Conservation (phyloP, 2,113 vertebrate genomes). For the Anser cygnoides region DNA sequence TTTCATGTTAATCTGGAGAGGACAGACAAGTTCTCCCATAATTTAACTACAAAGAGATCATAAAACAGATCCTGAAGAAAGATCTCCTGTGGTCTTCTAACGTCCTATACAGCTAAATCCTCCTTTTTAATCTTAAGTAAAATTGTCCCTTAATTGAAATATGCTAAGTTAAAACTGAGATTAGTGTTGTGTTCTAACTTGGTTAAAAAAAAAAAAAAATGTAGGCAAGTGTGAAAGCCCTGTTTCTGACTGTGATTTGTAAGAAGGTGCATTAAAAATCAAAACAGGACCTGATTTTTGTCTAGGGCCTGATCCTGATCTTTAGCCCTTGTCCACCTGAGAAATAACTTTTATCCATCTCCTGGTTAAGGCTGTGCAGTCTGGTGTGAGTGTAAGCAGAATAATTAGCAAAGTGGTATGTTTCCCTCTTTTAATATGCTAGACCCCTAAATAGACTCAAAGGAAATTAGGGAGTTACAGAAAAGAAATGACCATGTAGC, state of each 20-base stretch:
- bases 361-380: neutral
- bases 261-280: neutral
- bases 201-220: neutral
- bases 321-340: neutral
- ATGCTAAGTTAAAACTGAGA: neutral
- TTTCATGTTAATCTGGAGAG: neutral
- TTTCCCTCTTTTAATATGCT: neutral
- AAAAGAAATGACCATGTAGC: neutral
- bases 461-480: slow-evolving; percentile 2
- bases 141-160: neutral
- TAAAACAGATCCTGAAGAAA: neutral
- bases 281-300: neutral
- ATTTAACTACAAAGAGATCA: neutral
- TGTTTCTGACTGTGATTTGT: neutral
- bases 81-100: neutral
- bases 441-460: slow-evolving; percentile 9
- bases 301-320: neutral
- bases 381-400: neutral
- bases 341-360: neutral
- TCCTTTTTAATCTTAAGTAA: neutral
- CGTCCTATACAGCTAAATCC: neutral
- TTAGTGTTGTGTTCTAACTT: neutral
- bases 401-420: neutral
- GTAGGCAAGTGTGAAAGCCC: neutral
- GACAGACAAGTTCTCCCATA: neutral